These are phyloP conservation scores for Campoletis raptor DNA, from an alignment of 2,888 invertebrate genomes.

Conservation along the genomic window DNA sequence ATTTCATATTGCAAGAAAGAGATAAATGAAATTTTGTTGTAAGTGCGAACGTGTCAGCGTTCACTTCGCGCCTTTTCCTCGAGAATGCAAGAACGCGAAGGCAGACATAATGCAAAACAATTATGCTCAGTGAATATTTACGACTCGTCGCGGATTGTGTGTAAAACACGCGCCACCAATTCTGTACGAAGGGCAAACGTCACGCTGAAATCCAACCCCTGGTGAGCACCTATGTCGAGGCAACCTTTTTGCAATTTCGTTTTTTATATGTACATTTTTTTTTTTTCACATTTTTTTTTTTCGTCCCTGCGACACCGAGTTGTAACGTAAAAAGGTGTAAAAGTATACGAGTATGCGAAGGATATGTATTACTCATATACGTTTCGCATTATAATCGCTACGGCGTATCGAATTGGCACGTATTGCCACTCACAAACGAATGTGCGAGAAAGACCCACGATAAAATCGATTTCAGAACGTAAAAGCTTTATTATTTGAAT, in stretches of 20 bases:
- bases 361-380: conserved; percentile 30
- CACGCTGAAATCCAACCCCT: conserved; percentile 34
- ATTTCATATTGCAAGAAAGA: background rate
- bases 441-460: conserved; percentile 20
- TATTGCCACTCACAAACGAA: conserved; percentile 43
- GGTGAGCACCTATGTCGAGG: conserved; percentile 39
- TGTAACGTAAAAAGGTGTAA: conserved; percentile 18
- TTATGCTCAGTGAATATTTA: conserved; percentile 71
- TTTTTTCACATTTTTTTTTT: background rate
- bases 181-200: conserved; percentile 27
- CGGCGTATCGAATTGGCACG: conserved; percentile 45
- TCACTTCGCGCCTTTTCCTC: conserved; percentile 36
- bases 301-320: background rate
- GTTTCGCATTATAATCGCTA: conserved; percentile 35
- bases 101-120: conserved; percentile 72
- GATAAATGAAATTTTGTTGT: background rate
- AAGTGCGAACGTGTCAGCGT: background rate
- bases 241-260: conserved; percentile 31
- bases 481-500: conserved; percentile 16
- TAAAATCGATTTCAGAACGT: conserved; percentile 36
- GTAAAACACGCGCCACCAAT: conserved; percentile 20
- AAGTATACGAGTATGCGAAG: conserved; percentile 1
- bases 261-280: background rate
- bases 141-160: conserved; percentile 47
- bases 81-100: conserved; percentile 40